Conservation (phyloP, 2,888 invertebrate genomes). For the Graphium colonna region DNA sequence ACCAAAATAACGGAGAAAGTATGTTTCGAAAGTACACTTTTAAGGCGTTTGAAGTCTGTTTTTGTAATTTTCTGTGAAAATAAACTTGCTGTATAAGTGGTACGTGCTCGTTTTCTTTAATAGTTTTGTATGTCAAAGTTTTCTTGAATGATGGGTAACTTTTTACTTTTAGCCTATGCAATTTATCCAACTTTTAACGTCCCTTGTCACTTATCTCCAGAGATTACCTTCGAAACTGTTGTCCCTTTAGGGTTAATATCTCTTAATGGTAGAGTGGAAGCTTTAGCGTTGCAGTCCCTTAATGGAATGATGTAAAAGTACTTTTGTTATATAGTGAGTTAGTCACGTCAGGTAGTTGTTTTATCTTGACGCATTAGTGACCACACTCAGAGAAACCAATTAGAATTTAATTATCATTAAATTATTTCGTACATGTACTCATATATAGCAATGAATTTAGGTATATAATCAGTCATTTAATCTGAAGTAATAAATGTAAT, state of each 20-base stretch:
- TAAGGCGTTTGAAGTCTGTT: too few relatives aligned
- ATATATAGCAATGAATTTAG: too few relatives aligned
- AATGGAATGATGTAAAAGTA: background rate
- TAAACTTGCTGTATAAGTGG: too few relatives aligned
- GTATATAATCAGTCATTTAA: too few relatives aligned
- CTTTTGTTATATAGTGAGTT: background rate
- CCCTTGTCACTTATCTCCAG: conserved; percentile 31
- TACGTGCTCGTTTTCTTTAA: too few relatives aligned
- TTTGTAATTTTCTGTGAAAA: too few relatives aligned
- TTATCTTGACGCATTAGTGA: background rate
- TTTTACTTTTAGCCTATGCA: conserved; percentile 30
- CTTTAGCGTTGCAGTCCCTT: background rate
- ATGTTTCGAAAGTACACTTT: too few relatives aligned
- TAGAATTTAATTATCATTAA: background rate
- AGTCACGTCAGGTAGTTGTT: background rate
- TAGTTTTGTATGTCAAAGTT: too few relatives aligned
- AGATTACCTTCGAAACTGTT: conserved; percentile 43
- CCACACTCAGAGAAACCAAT: too few relatives aligned
- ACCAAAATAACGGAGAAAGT: too few relatives aligned
- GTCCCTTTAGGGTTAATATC: conserved; percentile 50
- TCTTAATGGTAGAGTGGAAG: conserved; percentile 53
- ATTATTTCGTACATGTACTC: background rate
- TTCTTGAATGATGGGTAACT: conserved; percentile 31
- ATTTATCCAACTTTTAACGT: conserved; percentile 26
- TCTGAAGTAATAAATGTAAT: too few relatives aligned